phyloP scores from a whole-genome alignment of 2,113 vertebrate species.

The Scomber scombrus region DNA sequence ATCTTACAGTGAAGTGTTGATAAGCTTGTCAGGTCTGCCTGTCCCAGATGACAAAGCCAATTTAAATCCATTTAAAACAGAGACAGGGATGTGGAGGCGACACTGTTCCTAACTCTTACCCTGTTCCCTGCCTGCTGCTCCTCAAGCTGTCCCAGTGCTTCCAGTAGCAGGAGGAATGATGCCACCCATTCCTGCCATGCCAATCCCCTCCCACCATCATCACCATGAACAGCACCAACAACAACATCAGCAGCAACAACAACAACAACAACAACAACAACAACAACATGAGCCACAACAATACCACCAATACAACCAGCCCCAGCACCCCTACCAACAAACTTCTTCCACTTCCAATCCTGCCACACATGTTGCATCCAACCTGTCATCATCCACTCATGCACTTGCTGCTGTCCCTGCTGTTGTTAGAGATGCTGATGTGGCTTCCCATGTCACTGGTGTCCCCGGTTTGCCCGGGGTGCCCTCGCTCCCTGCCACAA shows the following conservation, averaged over 20 bases:
- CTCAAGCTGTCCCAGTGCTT: slow-evolving; percentile 86
- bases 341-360: slow-evolving; percentile 27
- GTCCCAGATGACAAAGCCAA: not conserved
- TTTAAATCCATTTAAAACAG: not conserved
- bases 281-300: slow-evolving; percentile 10
- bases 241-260: slow-evolving; percentile 32
- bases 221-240: slow-evolving; percentile 68
- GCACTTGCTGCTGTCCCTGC: not conserved
- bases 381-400: slow-evolving; percentile 9
- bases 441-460: not conserved
- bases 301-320: slow-evolving; percentile 77
- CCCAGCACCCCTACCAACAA: slow-evolving; percentile 46
- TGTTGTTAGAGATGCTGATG: slow-evolving; percentile 2
- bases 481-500: slow-evolving; percentile 52
- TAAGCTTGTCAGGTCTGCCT: not conserved
- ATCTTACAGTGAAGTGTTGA: not conserved
- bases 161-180: slow-evolving; percentile 87
- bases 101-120: slow-evolving; percentile 20
- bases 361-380: slow-evolving; percentile 37
- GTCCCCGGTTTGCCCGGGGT: slow-evolving; percentile 46
- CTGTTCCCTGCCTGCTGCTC: slow-evolving; percentile 54
- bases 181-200: slow-evolving; percentile 82
- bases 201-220: slow-evolving; percentile 77
- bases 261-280: not conserved
- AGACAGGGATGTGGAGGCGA: not conserved